phyloP scores from a whole-genome alignment of 2,113 vertebrate species.

The Vulpes lagopus region DNA sequence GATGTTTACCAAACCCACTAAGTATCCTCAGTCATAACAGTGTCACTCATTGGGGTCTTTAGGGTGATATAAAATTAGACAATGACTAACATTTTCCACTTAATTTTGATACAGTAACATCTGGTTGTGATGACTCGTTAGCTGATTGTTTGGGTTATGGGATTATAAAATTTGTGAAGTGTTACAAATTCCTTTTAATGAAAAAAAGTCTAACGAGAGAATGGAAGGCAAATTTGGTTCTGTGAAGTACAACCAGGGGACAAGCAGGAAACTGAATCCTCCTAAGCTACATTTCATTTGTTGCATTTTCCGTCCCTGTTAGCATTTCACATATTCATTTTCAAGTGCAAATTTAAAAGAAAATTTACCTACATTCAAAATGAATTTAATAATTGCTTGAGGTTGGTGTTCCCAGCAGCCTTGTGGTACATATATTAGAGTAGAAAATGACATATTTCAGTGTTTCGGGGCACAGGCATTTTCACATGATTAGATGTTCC shows the following conservation, averaged over 20 bases:
- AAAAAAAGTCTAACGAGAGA: conserved; percentile 18
- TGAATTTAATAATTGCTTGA: conserved; percentile 68
- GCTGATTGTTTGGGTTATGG: conserved; percentile 38
- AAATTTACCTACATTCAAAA: conserved; percentile 45
- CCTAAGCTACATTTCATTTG: conserved; percentile 44
- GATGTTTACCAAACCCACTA: conserved; percentile 25
- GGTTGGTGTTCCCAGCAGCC: background rate
- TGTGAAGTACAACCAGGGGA: conserved; percentile 37
- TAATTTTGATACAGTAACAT: conserved; percentile 38
- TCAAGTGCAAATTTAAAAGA: conserved; percentile 55
- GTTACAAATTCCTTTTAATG: conserved; percentile 19
- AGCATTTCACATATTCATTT: background rate
- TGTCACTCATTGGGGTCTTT: background rate
- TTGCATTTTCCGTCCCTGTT: background rate
- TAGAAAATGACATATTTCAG: background rate
- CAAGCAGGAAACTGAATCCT: background rate
- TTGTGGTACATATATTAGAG: background rate
- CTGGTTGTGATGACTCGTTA: conserved; percentile 61
- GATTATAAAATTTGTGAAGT: conserved; percentile 68
- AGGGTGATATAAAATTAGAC: conserved; percentile 26
- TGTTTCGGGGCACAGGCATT: background rate
- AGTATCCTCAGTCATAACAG: background rate
- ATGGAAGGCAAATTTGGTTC: conserved; percentile 47
- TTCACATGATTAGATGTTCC: background rate
- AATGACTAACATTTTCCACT: background rate